Percentiles rank a stretch among this genome's conserved stretches.
These are phyloP conservation scores for Thelaira solivaga DNA, from an alignment of 2,888 invertebrate species.

Conservation along the genomic window DNA sequence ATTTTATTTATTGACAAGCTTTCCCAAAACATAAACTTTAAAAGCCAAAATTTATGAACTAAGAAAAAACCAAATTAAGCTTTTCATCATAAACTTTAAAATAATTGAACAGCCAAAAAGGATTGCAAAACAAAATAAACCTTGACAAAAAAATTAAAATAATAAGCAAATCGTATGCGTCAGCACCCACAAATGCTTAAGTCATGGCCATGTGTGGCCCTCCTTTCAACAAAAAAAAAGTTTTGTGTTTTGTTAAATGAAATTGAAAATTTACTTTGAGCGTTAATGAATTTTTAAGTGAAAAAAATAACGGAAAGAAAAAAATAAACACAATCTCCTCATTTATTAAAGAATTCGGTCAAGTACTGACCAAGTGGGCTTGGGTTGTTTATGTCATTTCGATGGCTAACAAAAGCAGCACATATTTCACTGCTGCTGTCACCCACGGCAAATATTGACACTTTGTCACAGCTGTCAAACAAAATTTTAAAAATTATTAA, in stretches of 20 bases:
- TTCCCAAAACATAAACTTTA: too few species aligned
- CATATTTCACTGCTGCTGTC: conserved; percentile 63
- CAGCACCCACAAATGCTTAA: background rate
- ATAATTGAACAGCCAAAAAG: too few species aligned
- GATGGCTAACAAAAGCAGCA: conserved; percentile 15
- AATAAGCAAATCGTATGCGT: too few species aligned
- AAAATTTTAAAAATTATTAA: background rate
- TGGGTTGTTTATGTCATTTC: background rate
- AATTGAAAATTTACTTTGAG: background rate
- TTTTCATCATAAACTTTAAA: too few species aligned
- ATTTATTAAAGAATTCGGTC: conserved; percentile 38
- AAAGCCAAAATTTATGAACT: too few species aligned
- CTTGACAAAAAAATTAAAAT: too few species aligned
- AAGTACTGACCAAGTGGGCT: conserved; percentile 5
- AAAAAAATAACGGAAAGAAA: background rate
- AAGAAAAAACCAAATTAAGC: too few species aligned
- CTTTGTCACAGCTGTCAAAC: conserved; percentile 64
- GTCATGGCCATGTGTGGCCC: conserved; percentile 28
- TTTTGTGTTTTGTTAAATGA: background rate
- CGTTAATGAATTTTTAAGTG: conserved; percentile 23
- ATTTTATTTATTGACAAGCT: too few species aligned
- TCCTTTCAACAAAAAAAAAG: background rate
- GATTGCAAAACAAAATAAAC: too few species aligned
- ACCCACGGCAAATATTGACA: conserved; percentile 68
- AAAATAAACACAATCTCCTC: background rate